Conservation (phyloP, 2,797 vertebrate species). For the Margarornis squamiger region DNA sequence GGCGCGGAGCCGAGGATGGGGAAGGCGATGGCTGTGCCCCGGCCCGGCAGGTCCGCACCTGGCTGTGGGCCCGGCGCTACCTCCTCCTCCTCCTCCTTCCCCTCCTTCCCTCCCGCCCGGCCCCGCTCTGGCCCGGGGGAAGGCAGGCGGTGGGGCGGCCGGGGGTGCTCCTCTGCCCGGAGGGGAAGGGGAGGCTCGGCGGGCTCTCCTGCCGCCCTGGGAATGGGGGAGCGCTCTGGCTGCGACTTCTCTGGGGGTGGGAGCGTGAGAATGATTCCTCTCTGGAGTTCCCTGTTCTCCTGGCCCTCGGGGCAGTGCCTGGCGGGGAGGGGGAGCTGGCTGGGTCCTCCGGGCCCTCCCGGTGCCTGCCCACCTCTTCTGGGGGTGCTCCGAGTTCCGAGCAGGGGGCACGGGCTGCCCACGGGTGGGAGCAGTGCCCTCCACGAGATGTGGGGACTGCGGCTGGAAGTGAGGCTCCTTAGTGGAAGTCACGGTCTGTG, state of each 20-base stretch:
- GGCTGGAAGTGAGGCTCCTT: not conserved
- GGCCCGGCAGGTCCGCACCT: not conserved
- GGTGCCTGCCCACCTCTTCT: not conserved
- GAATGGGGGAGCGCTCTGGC: accelerated
- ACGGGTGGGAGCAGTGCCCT: accelerated
- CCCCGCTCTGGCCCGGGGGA: not conserved
- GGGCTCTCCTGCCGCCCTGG: not conserved
- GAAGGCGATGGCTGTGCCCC: not conserved
- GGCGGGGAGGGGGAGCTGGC: not conserved
- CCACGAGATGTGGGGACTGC: not conserved
- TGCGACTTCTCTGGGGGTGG: not conserved
- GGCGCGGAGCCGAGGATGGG: not conserved
- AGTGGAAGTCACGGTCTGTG: not conserved
- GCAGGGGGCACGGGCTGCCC: not conserved
- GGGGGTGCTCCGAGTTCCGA: not conserved
- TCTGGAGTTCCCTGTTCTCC: not conserved
- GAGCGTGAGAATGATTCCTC: not conserved
- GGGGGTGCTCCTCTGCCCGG: accelerated
- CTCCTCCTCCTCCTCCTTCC: not conserved
- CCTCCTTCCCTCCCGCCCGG: not conserved
- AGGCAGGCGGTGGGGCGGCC: not conserved
- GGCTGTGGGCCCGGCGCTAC: not conserved
- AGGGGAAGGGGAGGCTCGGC: too few species aligned
- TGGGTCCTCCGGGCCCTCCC: not conserved
- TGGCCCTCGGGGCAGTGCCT: not conserved